Evolutionary conservation across 1,140 invertebrate genomes (phyloP).

Genomic region (Drosophila obscura): DNA sequence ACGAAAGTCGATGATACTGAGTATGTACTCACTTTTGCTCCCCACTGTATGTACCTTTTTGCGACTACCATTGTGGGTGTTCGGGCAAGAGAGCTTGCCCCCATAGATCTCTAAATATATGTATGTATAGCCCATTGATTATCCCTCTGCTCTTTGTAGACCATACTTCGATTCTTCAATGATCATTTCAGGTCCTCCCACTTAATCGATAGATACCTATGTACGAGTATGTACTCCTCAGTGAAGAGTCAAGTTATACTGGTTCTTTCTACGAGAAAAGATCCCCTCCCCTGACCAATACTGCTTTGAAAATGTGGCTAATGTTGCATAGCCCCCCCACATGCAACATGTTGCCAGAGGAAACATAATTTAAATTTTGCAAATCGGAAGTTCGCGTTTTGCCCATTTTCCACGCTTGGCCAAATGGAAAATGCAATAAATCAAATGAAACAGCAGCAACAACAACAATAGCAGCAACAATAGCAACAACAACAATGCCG

Average conservation of each 20-base stretch:
- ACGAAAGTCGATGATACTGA: no score
- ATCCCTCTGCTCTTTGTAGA: no score
- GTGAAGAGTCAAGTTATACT: neutral
- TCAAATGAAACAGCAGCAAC: constrained; percentile 43
- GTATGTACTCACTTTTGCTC: no score
- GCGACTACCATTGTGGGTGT: no score
- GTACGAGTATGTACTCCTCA: constrained; percentile 1
- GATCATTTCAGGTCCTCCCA: constrained; percentile 27
- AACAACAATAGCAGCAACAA: neutral
- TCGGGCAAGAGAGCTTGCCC: no score
- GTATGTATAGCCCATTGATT: no score
- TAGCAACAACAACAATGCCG: constrained; percentile 29
- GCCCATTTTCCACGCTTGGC: constrained; percentile 58
- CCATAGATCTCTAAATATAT: no score
- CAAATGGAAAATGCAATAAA: constrained; percentile 57
- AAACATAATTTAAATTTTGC: constrained; percentile 26
- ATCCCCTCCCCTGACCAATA: constrained; percentile 11
- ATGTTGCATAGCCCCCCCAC: constrained; percentile 3
- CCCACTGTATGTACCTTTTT: no score
- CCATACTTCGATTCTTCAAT: neutral
- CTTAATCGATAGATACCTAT: constrained; percentile 10
- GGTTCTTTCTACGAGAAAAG: constrained; percentile 15
- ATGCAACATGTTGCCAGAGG: constrained; percentile 53
- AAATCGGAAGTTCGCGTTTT: constrained; percentile 64
- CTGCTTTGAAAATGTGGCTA: constrained; percentile 10